Evolutionary conservation across 2,113 vertebrate genomes (phyloP), one percentile per base, ranked within the genome.

Genomic region (Stigmatopora nigra): DNA sequence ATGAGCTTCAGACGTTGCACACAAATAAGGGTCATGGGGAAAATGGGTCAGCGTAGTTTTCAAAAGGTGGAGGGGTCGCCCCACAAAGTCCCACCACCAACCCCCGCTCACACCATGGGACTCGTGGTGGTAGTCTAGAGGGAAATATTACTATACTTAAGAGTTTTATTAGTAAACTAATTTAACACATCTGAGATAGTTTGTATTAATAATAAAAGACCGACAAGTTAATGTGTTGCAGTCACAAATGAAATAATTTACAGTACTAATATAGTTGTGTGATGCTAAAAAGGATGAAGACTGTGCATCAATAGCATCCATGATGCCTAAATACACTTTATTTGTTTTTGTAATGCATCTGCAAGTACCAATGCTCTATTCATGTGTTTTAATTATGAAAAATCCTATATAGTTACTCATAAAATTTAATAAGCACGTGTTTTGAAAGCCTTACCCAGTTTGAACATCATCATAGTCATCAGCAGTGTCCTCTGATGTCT

Each of bases 381-480:
- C 51, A 51, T n/a, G 10, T 53, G 8, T 15, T 8, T 17, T n/a
- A 31, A 56, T 12, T 13, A 19, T 36, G 5, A 44, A 41, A 38
- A 13, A 4, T 3, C 17, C 58, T 19, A 10, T 41, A 41, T 10
- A 41, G 4, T 41, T 7, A 41, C 6, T 41, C 7, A 41, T 41
- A 41, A 41, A 41, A 41, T 41, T 7, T 41, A 41, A 41, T 41
- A 10, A 41, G 6, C 38, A 41, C 38, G 9, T 41, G 6, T 41
- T 7, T 41, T 10, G 25, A 12, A 3, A 47, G 16, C 19, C 89
- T 84, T 79, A 92, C 90, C 90, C 67, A 88, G 75, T 73, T 87
- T 87, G 82, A 89, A 80, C 86, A 90, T 83, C 86, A 89, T 79
- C 75, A 87, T 58, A 17, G 75, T 86, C 55, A 91, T 71, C 22